These are phyloP conservation scores for Acanthaster planci DNA, from an alignment of 35 echinoderm and acorn worm species.

Conservation along the genomic window DNA sequence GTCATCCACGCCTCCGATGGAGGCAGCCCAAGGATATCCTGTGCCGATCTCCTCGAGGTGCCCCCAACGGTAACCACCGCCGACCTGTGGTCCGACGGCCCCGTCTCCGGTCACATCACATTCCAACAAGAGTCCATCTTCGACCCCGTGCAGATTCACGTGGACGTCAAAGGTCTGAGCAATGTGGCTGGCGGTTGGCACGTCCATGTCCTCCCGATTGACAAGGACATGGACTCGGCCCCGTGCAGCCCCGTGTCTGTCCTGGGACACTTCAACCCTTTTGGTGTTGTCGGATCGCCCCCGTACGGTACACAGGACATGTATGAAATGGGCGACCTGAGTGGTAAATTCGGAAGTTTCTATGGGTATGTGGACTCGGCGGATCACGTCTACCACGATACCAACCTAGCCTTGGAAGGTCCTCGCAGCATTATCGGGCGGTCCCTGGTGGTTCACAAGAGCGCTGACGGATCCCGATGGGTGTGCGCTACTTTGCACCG, in stretches of 20 bases:
- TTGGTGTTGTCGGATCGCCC: constrained; percentile 69
- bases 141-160: constrained; percentile 46
- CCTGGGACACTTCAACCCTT: constrained; percentile 91
- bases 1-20: constrained; percentile 75
- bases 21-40: constrained; percentile 52
- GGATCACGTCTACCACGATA: constrained; percentile 44
- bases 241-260: constrained; percentile 52
- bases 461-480: constrained; percentile 78
- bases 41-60: constrained; percentile 66
- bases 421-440: constrained; percentile 71
- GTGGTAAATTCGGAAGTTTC: constrained; percentile 81
- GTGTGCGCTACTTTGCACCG: constrained; percentile 63
- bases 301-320: constrained; percentile 63
- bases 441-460: constrained; percentile 77
- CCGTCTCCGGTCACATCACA: constrained; percentile 45
- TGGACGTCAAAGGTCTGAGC: constrained; percentile 43
- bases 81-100: constrained; percentile 56
- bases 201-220: constrained; percentile 85
- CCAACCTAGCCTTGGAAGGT: constrained; percentile 63
- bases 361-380: constrained; percentile 1
- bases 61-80: constrained; percentile 26
- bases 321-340: constrained; percentile 93
- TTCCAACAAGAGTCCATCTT: constrained; percentile 54
- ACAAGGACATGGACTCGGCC: constrained; percentile 23
- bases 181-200: constrained; percentile 75